Evolutionary conservation across 2,888 invertebrate species (phyloP).

Genomic region (Copidosoma aretas): DNA sequence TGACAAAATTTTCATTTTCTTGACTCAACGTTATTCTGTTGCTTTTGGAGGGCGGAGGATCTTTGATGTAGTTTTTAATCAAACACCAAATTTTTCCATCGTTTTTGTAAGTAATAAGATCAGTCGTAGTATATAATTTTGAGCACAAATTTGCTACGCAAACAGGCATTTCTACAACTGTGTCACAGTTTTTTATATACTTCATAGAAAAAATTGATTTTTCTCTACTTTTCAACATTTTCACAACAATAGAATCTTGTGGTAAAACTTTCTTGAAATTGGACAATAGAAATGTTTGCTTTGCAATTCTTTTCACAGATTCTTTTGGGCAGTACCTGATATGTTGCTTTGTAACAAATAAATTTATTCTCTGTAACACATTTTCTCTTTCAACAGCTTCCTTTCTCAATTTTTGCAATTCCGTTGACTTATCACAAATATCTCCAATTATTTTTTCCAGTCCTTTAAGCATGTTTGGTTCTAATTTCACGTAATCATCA

Average conservation of each 20-base stretch:
- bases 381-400: constrained; percentile 46
- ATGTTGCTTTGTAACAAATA: constrained; percentile 49
- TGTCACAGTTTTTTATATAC: constrained; percentile 45
- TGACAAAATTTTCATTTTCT: constrained; percentile 48
- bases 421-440: constrained; percentile 48
- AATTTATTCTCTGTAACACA: constrained; percentile 51
- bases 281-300: constrained; percentile 44
- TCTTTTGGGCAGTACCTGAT: constrained; percentile 46
- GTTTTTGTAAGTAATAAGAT: constrained; percentile 51
- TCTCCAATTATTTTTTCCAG: constrained; percentile 47
- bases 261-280: constrained; percentile 50
- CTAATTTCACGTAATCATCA: constrained; percentile 44
- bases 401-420: constrained; percentile 46
- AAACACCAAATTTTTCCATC: constrained; percentile 53
- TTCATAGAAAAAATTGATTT: constrained; percentile 49
- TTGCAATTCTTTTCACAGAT: constrained; percentile 43
- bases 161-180: constrained; percentile 48
- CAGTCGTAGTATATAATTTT: constrained; percentile 42
- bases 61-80: constrained; percentile 50
- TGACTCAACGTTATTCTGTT: constrained; percentile 27
- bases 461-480: constrained; percentile 49
- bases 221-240: constrained; percentile 43
- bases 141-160: constrained; percentile 28
- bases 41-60: constrained; percentile 39
- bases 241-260: constrained; percentile 44